Percentiles rank a stretch among this genome's conserved stretches.
Evolutionary conservation across 2,797 vertebrate species (phyloP).

Genomic region (Hemibagrus guttatus): DNA sequence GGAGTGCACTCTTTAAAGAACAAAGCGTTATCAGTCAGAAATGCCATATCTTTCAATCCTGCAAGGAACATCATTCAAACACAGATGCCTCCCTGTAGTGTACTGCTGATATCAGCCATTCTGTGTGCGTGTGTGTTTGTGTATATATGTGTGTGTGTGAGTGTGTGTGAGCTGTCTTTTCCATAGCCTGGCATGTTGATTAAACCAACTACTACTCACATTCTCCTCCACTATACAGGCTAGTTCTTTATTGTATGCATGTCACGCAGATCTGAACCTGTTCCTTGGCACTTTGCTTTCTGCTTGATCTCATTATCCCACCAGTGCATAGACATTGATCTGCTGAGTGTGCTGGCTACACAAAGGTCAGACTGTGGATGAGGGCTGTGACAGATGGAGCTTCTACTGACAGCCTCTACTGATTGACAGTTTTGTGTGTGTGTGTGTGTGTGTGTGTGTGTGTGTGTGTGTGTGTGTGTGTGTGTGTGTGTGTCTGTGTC

Average conservation of each 20-base stretch:
- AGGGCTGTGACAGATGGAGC: constrained; percentile 23
- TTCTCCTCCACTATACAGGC: constrained; percentile 12
- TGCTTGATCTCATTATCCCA: constrained; percentile 54
- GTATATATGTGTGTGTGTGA: constrained; percentile 11
- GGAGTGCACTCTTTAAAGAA: constrained; percentile 48
- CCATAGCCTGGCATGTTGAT: neutral
- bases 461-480: neutral
- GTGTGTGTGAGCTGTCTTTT: neutral
- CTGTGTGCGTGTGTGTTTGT: constrained; percentile 1
- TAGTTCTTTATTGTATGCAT: constrained; percentile 38
- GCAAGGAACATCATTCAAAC: constrained; percentile 28
- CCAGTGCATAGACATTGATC: constrained; percentile 47
- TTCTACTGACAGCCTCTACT: constrained; percentile 8
- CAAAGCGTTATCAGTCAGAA: constrained; percentile 45
- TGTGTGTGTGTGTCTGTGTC: neutral
- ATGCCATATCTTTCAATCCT: constrained; percentile 24
- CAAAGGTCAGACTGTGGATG: constrained; percentile 47
- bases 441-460: neutral
- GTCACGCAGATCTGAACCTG: constrained; percentile 34
- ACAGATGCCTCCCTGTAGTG: constrained; percentile 1
- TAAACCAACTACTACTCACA: constrained; percentile 47
- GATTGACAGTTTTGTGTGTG: constrained; percentile 16
- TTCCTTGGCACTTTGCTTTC: constrained; percentile 36
- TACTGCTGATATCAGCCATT: constrained; percentile 16
- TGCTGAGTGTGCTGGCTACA: constrained; percentile 36